A percentile compares a stretch with the other conserved stretches of the same genome.
These are phyloP conservation scores for Rhyacichthys aspro DNA, from an alignment of 2,797 vertebrate species.

Conservation along the genomic window DNA sequence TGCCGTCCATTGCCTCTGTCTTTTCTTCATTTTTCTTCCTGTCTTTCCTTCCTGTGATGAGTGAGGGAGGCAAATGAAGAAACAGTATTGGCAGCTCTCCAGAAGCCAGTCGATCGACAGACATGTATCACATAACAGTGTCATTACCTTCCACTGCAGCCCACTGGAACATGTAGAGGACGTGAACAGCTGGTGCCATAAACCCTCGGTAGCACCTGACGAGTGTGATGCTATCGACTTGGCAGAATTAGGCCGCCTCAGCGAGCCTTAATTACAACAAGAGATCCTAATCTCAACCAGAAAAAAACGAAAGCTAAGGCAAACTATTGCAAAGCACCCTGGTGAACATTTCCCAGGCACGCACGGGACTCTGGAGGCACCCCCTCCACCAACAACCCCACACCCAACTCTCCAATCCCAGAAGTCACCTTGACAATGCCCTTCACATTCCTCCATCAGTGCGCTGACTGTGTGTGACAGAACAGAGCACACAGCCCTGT, in stretches of 20 bases:
- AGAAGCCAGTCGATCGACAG: slow-evolving; percentile 45
- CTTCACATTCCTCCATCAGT: slow-evolving; percentile 43
- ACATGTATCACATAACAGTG: slow-evolving; percentile 44
- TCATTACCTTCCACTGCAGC: slow-evolving; percentile 45
- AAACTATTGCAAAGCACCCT: slow-evolving; percentile 9
- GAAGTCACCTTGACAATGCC: slow-evolving; percentile 63
- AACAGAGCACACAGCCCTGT: slow-evolving; percentile 10
- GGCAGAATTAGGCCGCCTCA: slow-evolving; percentile 65
- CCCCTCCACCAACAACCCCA: slow-evolving; percentile 3
- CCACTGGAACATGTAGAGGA: slow-evolving; percentile 58
- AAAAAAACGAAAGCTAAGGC: slow-evolving; percentile 34
- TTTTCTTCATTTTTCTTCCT: not conserved
- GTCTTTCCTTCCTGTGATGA: slow-evolving; percentile 15
- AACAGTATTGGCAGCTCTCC: slow-evolving; percentile 44
- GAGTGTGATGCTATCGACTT: slow-evolving; percentile 59
- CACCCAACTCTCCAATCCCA: not conserved
- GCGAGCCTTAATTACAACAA: slow-evolving; percentile 71
- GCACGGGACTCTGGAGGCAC: slow-evolving; percentile 26
- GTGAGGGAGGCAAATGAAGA: slow-evolving; percentile 9
- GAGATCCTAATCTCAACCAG: slow-evolving; percentile 66
- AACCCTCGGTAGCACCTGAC: slow-evolving; percentile 56
- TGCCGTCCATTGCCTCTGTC: slow-evolving; percentile 2
- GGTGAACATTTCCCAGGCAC: slow-evolving; percentile 15
- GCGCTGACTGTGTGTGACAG: slow-evolving; percentile 10
- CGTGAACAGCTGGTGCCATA: slow-evolving; percentile 59